These are phyloP conservation scores for Muntiacus muntjak DNA, from an alignment of 2,113 vertebrate species.

Conservation along the genomic window DNA sequence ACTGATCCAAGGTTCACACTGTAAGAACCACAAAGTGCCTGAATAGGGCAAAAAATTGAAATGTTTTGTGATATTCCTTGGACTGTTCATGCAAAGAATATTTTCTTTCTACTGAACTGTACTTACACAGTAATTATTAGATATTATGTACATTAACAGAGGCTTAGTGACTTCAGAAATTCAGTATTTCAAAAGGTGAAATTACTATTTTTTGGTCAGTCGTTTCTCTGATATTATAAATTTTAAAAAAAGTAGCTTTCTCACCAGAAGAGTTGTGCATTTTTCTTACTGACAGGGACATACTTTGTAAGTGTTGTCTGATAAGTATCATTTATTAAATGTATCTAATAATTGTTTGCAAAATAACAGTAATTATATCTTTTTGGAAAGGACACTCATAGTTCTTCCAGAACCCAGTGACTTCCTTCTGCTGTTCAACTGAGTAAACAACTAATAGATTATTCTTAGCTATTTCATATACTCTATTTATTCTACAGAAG, in stretches of 20 bases:
- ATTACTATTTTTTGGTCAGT: neutral
- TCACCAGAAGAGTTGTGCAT: neutral
- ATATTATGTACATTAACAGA: neutral
- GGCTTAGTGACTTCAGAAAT: neutral
- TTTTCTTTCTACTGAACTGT: neutral
- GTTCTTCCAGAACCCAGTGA: neutral
- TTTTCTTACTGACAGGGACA: neutral
- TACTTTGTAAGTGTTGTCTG: neutral
- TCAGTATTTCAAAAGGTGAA: neutral
- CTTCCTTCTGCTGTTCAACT: slow-evolving; percentile 12
- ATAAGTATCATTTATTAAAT: slow-evolving; percentile 2
- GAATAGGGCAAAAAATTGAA: neutral
- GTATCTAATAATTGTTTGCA: slow-evolving; percentile 22
- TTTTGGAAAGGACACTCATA: neutral
- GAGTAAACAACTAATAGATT: neutral
- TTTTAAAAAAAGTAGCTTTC: neutral
- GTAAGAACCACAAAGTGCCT: neutral
- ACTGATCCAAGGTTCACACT: neutral
- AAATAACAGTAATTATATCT: slow-evolving; percentile 13
- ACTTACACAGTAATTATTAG: neutral
- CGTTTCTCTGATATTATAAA: slow-evolving; percentile 9
- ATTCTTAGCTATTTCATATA: slow-evolving; percentile 50
- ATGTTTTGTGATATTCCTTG: neutral
- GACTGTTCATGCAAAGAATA: neutral
- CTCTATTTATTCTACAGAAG: slow-evolving; percentile 51